A percentile compares a stretch with the other conserved stretches of the same genome.
Conservation (phyloP, 2,888 invertebrate genomes). For the Trachelus iudaicus region DNA sequence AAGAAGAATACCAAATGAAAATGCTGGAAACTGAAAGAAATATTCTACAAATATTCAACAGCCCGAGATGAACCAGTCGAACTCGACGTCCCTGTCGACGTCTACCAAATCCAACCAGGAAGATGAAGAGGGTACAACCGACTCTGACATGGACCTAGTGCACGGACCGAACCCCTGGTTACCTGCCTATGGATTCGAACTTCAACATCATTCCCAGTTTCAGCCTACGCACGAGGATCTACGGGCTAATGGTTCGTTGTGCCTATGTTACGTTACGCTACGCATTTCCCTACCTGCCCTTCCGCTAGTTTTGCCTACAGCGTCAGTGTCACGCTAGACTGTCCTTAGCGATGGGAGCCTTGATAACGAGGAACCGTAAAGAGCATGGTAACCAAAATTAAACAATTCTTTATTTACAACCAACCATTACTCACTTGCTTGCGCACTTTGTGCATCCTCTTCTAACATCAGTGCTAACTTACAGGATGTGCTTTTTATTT, state of each 20-base stretch:
- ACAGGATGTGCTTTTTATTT: no score
- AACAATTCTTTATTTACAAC: no score
- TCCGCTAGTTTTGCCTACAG: not conserved
- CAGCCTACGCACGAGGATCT: conserved; percentile 59
- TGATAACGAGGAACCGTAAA: no score
- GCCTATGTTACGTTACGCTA: conserved; percentile 17
- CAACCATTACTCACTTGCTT: no score
- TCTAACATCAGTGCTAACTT: no score
- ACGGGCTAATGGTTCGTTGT: conserved; percentile 61
- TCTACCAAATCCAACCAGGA: not conserved
- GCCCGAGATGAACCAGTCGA: conserved; percentile 29
- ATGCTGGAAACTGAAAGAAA: conserved; percentile 4
- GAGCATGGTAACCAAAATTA: no score
- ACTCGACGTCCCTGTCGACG: conserved; percentile 29
- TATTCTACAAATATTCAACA: no score
- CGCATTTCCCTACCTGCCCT: conserved; percentile 1
- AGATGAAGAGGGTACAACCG: conserved; percentile 23
- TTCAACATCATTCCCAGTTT: conserved; percentile 68
- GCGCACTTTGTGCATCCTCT: no score
- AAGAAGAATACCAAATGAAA: conserved; percentile 15
- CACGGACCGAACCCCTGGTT: conserved; percentile 80
- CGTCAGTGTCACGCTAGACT: no score
- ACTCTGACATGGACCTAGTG: conserved; percentile 57
- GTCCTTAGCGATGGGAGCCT: no score
- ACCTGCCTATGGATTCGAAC: conserved; percentile 81